Evolutionary conservation across 2,113 vertebrate species (phyloP).

Genomic region (Saguinus midas): DNA sequence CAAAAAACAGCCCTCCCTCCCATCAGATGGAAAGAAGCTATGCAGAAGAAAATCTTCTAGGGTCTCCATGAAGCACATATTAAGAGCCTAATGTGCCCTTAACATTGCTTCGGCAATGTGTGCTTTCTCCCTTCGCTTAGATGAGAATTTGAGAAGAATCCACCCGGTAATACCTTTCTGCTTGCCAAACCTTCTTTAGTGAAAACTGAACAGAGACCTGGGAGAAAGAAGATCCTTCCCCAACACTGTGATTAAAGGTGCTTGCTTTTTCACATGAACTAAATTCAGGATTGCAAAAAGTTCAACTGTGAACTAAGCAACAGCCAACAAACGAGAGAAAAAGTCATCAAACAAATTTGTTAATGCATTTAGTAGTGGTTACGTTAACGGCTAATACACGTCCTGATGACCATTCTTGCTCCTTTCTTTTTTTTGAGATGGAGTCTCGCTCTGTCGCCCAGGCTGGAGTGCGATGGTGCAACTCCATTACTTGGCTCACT

Average conservation of each 20-base stretch:
- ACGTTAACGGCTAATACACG: no score
- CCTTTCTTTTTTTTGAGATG: not conserved
- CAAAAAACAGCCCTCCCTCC: not conserved
- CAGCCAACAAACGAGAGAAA: not conserved
- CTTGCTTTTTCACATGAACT: not conserved
- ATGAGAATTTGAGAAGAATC: not conserved
- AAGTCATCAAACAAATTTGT: not conserved
- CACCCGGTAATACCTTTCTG: not conserved
- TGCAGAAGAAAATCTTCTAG: not conserved
- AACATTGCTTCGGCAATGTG: constrained; percentile 59
- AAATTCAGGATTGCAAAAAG: not conserved
- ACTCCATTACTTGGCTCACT: no score
- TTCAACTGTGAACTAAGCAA: not conserved
- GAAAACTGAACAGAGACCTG: not conserved
- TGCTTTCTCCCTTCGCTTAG: constrained; percentile 37
- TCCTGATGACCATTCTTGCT: no score
- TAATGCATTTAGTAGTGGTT: not conserved
- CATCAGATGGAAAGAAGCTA: constrained; percentile 46
- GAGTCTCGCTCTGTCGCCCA: no score
- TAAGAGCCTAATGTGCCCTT: constrained; percentile 66
- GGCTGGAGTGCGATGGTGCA: no score
- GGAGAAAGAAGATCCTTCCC: not conserved
- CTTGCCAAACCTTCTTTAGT: not conserved
- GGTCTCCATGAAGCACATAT: not conserved
- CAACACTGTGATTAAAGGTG: no score